Conservation (phyloP, 2,113 vertebrate species). For the Eublepharis macularius region DNA sequence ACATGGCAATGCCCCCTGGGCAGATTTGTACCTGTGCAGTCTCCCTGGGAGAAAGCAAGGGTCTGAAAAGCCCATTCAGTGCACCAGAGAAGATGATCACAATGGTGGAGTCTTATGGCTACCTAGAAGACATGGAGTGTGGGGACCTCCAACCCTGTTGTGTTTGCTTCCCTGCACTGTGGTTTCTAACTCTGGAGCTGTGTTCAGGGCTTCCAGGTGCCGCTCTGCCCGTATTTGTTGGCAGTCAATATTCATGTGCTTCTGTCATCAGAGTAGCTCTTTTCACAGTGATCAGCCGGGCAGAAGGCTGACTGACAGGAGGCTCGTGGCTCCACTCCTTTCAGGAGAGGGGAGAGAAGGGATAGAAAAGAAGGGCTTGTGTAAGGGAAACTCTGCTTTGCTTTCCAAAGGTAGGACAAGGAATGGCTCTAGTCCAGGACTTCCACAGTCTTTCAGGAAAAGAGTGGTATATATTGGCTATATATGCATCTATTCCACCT, state of each 20-base stretch:
- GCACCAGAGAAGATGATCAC: background rate
- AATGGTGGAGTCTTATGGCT: background rate
- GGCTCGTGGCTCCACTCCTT: slow-evolving; percentile 84
- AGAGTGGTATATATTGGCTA: background rate
- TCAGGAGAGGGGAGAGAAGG: background rate
- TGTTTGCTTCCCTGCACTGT: too few relatives aligned
- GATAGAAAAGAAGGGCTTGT: background rate
- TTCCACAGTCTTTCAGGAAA: background rate
- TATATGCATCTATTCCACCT: background rate
- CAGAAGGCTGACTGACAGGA: slow-evolving; percentile 86
- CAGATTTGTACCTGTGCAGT: background rate
- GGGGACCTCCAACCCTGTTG: rapidly evolving
- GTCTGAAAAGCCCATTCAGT: background rate
- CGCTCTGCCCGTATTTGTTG: slow-evolving; percentile 65
- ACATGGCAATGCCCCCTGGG: too few relatives aligned
- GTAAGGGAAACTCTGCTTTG: background rate
- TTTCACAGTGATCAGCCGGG: slow-evolving; percentile 78
- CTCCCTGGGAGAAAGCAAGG: background rate
- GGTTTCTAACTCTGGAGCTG: background rate
- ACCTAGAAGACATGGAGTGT: background rate
- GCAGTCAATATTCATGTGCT: slow-evolving; percentile 86
- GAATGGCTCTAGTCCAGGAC: background rate
- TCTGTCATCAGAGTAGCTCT: slow-evolving; percentile 77
- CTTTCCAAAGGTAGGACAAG: background rate
- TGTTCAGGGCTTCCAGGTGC: slow-evolving; percentile 59